Evolutionary conservation across 35 echinoderm and acorn worm species (phyloP), one percentile per base, ranked within the genome.

Genomic region (Stichopus chloronotus): DNA sequence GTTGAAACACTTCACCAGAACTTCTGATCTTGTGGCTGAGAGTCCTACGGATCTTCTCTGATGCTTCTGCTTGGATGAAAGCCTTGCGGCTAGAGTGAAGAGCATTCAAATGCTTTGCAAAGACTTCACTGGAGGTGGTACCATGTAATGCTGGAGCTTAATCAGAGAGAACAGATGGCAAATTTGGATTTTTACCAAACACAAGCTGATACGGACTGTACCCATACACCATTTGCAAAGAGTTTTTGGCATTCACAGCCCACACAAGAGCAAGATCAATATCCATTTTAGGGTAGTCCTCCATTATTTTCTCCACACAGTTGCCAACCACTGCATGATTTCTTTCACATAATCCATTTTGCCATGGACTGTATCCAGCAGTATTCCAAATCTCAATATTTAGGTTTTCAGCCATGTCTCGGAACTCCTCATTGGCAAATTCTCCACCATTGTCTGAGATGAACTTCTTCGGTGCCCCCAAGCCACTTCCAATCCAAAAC

Each of bases 181-280:
- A n/a, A 79, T 92, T 92, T 13, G 90, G 72, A 92, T 92, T 92
- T 59, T 72, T 92, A 19, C 90, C 90, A 21, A 78, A 78, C 71
- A 79, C 90, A 6, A 92, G 69, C 76, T 92, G 90, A 76, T 78
- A 92, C 6, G 90, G 71, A 53, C 90, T 78, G 57, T 56, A 92
- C 12, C 90, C 90, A 80, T 92, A 79, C 23, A 92, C 76, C 16
- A 52, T 92, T 52, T 79, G 76, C 22, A 92, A 60, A 5, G 63
- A 78, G 57, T 79, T 92, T 10, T 92, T 79, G 8, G 90, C 90
- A 78, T 92, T 92, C 17, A 92, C 76, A 59, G 69, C 53, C 90
- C 90, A 78, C 76, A 92, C 56, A 55, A 92, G 56, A 43, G 69
- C 24, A 7, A 76, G 63, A 20, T 92, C 72, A 5, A 69, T 12